phyloP scores from a whole-genome alignment of 1,140 invertebrate species.

The Mizuhopecten yessoensis region DNA sequence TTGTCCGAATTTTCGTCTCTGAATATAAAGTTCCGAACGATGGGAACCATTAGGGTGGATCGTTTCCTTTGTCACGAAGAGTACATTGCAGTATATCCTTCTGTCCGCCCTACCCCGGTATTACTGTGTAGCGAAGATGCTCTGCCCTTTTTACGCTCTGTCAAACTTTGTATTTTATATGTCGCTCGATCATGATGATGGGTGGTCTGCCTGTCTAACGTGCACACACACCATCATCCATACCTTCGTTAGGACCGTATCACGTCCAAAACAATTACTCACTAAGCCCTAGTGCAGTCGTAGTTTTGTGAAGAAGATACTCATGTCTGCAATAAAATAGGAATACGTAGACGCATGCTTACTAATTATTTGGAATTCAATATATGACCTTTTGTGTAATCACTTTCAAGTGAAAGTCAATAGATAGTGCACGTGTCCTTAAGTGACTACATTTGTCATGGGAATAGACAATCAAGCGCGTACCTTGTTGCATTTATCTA shows the following conservation, averaged over 20 bases:
- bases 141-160: conserved; percentile 30
- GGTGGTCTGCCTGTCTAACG: not conserved
- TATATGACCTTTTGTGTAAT: too few relatives aligned
- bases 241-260: not conserved
- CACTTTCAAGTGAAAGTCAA: too few relatives aligned
- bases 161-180: not conserved
- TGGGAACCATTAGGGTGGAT: not conserved
- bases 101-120: not conserved
- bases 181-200: not conserved
- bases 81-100: not conserved
- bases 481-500: too few relatives aligned
- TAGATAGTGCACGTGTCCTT: too few relatives aligned
- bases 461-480: too few relatives aligned
- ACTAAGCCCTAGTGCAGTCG: not conserved
- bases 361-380: too few relatives aligned
- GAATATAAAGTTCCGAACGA: not conserved
- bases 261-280: not conserved
- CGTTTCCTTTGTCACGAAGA: not conserved
- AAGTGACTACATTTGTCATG: too few relatives aligned
- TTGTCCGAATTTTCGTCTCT: not conserved
- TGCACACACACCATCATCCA: not conserved
- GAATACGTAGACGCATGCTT: not conserved
- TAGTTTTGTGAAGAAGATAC: not conserved
- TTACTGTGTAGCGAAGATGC: not conserved
- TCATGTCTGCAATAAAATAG: not conserved